These are phyloP conservation scores for Erythrocercus mccallii DNA, from an alignment of 2,113 vertebrate genomes.

Conservation along the genomic window DNA sequence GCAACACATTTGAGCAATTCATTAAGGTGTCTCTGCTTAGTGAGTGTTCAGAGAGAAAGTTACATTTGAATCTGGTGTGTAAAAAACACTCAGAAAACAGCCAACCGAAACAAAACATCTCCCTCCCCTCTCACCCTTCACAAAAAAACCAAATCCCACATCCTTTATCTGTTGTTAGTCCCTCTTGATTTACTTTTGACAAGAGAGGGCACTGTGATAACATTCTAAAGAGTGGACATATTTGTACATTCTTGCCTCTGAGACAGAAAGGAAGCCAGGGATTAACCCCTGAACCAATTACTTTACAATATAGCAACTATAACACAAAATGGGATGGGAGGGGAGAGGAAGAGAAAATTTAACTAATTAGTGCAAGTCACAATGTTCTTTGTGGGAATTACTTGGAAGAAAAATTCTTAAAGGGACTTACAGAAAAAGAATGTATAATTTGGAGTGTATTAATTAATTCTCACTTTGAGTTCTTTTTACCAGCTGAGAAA, in stretches of 20 bases:
- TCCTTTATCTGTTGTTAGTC: background rate
- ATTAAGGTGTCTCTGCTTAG: constrained; percentile 53
- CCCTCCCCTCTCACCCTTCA: background rate
- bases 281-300: constrained; percentile 53
- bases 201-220: constrained; percentile 82
- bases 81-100: constrained; percentile 36
- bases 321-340: background rate
- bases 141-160: background rate
- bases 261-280: background rate
- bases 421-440: background rate
- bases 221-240: constrained; percentile 73
- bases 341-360: background rate
- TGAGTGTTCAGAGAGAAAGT: constrained; percentile 12
- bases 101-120: constrained; percentile 26
- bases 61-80: background rate
- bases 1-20: constrained; percentile 61
- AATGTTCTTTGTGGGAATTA: constrained; percentile 9
- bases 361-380: background rate
- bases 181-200: constrained; percentile 58
- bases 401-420: constrained; percentile 17
- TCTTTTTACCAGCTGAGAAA: background rate
- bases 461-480: constrained; percentile 10
- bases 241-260: constrained; percentile 2
- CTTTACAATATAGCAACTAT: background rate
- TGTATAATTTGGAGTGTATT: background rate